A percentile compares a stretch with the other conserved stretches of the same genome.
phyloP scores from a whole-genome alignment of 1,140 invertebrate species.

The Cecropterus lyciades region DNA sequence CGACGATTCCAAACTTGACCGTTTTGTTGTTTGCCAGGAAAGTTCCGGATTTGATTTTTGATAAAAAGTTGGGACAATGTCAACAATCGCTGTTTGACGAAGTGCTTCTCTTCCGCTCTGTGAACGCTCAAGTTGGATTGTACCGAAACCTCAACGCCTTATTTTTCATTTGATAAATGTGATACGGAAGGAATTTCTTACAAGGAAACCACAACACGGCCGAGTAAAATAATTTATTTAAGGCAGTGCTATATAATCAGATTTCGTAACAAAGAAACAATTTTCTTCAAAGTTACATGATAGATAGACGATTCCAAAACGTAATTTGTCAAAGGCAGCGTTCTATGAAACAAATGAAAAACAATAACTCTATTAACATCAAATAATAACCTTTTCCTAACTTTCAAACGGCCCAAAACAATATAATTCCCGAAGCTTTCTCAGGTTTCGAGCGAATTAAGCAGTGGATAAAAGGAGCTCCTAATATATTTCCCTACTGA shows the following conservation, averaged over 20 bases:
- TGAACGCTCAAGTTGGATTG: conserved; percentile 15
- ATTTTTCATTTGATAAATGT: conserved; percentile 22
- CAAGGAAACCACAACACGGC: background rate
- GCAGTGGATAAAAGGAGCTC: conserved; percentile 18
- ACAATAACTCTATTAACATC: too few species aligned
- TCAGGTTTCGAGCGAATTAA: conserved; percentile 23
- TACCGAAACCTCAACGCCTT: conserved; percentile 13
- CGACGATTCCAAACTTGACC: conserved; percentile 32
- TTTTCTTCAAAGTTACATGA: too few species aligned
- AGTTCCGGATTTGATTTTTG: conserved; percentile 45
- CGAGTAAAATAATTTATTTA: conserved; percentile 12
- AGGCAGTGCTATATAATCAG: background rate
- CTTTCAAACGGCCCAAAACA: background rate
- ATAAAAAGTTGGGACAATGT: conserved; percentile 42
- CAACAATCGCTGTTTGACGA: conserved; percentile 24
- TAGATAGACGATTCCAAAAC: background rate
- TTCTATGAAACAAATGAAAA: too few species aligned
- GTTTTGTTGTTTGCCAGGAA: conserved; percentile 42
- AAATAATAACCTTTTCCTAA: background rate
- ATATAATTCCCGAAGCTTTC: background rate
- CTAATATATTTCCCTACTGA: conserved; percentile 29
- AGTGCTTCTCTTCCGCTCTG: conserved; percentile 9
- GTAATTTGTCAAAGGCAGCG: too few species aligned
- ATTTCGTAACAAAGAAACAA: background rate
- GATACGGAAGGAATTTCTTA: background rate